phyloP scores from a whole-genome alignment of 1,140 invertebrate genomes.

The Drosophila yakuba region DNA sequence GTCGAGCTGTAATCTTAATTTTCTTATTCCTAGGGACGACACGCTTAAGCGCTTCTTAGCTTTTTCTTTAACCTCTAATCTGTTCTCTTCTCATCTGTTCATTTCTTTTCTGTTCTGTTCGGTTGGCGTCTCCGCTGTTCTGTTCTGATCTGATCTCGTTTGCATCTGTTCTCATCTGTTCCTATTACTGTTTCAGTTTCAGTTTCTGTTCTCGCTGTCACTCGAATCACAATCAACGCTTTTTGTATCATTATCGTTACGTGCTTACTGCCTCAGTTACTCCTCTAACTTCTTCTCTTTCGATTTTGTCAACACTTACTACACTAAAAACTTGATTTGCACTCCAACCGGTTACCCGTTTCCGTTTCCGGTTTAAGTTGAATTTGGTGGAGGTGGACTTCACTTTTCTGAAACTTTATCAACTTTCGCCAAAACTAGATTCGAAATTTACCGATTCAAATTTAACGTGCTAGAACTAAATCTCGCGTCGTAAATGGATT shows the following conservation, averaged over 20 bases:
- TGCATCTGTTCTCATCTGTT: constrained; percentile 26
- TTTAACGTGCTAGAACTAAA: neutral
- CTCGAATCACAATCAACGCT: constrained; percentile 80
- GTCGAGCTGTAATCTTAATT: constrained; percentile 11
- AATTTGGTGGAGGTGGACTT: neutral
- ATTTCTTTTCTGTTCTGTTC: constrained; percentile 21
- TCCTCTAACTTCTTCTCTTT: constrained; percentile 4
- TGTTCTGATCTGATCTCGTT: constrained; percentile 11
- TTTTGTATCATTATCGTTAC: constrained; percentile 43
- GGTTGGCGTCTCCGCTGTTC: constrained; percentile 13
- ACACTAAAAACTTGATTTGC: constrained; percentile 47
- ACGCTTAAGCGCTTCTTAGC: constrained; percentile 35
- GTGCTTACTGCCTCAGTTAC: constrained; percentile 16
- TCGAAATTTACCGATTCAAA: no score
- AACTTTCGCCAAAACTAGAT: neutral
- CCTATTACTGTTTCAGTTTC: constrained; percentile 23
- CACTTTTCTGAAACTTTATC: neutral
- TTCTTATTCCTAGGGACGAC: constrained; percentile 58
- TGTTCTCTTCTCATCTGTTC: constrained; percentile 13
- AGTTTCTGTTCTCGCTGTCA: constrained; percentile 42
- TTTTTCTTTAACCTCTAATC: constrained; percentile 31
- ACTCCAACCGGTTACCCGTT: neutral
- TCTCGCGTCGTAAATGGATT: neutral
- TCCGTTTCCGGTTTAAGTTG: neutral
- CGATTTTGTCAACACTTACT: constrained; percentile 59